Conservation (phyloP, 2,797 vertebrate genomes). For the Hippopotamyrus pictus region DNA sequence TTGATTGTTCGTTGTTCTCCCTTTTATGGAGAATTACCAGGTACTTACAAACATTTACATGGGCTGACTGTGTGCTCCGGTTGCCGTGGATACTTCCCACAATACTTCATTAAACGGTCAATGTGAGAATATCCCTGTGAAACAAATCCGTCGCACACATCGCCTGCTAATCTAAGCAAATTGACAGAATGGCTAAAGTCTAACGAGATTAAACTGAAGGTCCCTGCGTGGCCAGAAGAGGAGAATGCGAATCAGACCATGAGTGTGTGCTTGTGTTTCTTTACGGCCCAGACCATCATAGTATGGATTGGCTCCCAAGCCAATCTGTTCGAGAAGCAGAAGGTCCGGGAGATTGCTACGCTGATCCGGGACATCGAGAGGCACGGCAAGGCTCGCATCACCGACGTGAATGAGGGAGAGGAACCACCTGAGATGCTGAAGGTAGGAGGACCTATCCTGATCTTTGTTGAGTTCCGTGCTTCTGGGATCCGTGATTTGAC, state of each 20-base stretch:
- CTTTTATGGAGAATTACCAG: not conserved
- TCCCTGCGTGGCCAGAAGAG: not conserved
- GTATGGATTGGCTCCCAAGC: conserved; percentile 75
- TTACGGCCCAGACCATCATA: conserved; percentile 60
- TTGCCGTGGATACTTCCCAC: not conserved
- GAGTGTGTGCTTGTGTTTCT: not conserved
- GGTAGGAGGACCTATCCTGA: conserved; percentile 46
- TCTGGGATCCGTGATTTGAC: not conserved
- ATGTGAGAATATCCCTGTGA: not conserved
- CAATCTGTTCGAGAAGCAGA: conserved; percentile 76
- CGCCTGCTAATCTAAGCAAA: not conserved
- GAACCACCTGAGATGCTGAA: conserved; percentile 68
- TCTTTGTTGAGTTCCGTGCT: not conserved
- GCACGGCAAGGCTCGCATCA: conserved; percentile 69
- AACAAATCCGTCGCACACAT: not conserved
- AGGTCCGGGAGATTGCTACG: conserved; percentile 66
- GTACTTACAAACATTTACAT: not conserved
- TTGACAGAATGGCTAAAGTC: not conserved
- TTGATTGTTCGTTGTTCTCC: not conserved
- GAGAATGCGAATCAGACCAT: not conserved
- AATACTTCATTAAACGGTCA: not conserved
- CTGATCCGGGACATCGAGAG: conserved; percentile 77
- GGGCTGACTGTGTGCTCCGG: not conserved
- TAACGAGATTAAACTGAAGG: not conserved
- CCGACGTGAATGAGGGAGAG: conserved; percentile 66